A percentile compares a stretch with the other conserved stretches of the same genome.
Conservation (phyloP, 2,113 vertebrate species). For the Trogon surrucura region DNA sequence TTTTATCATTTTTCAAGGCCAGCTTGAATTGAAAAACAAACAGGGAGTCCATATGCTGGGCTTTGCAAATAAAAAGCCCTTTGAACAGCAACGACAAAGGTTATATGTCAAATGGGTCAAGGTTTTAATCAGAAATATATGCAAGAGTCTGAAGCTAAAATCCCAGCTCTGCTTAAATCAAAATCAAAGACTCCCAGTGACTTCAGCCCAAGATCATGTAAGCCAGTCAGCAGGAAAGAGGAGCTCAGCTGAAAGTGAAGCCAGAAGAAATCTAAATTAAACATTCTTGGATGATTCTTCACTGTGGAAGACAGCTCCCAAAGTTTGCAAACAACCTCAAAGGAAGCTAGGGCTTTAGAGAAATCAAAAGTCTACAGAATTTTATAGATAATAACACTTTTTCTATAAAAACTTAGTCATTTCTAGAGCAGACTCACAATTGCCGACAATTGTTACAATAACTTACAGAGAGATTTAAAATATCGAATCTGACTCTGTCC, state of each 20-base stretch:
- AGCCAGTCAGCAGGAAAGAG: neutral
- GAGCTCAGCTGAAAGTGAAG: neutral
- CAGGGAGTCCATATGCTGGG: neutral
- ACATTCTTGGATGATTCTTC: neutral
- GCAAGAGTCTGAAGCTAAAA: neutral
- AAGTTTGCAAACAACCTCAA: neutral
- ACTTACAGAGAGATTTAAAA: neutral
- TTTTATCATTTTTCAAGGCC: constrained; percentile 7
- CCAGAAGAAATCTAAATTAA: neutral
- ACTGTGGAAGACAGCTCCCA: neutral
- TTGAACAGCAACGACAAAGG: neutral
- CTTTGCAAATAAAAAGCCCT: constrained; percentile 1
- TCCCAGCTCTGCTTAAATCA: neutral
- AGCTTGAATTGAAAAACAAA: constrained; percentile 16
- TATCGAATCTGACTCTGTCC: neutral
- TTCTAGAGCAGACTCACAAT: neutral
- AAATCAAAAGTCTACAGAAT: neutral
- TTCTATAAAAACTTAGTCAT: neutral
- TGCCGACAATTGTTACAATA: neutral
- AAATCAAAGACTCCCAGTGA: neutral
- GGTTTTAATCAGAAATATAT: neutral
- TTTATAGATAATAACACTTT: neutral
- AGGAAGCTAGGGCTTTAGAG: neutral
- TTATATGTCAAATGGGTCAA: neutral
- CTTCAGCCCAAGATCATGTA: neutral